Evolutionary conservation across 2,113 vertebrate genomes (phyloP), one percentile per base, ranked within the genome.

Genomic region (Catharus minimus): DNA sequence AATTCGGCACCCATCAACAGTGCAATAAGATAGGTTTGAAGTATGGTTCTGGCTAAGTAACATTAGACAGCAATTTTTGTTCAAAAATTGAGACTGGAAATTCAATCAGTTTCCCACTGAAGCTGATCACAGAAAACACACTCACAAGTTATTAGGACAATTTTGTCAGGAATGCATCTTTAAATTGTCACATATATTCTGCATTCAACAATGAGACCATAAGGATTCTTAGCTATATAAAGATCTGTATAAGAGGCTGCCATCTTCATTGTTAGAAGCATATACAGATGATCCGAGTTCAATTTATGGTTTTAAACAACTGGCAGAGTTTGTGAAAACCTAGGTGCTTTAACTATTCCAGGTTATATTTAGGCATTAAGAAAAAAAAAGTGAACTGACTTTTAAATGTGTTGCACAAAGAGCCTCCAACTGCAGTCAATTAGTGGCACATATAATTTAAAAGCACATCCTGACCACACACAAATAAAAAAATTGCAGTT

Each of bases 381-480:
- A 30, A 57, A 91, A 76, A 76, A 80, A 64, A 75, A 32, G 15
- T n/a, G 21, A 67, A 56, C 9, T 72, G 21, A 61, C 46, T 82
- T 89, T 32, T 33, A 53, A 84, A 89, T 0, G 2, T 73, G 61
- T 55, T 65, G 49, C 39, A 15, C 26, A 65, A 90, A 73, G 50
- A 69, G 69, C 23, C 9, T 75, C 55, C 85, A 94, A 75, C 62
- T 89, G 57, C 41, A 90, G 5, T 72, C 38, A 65, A 23, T 89
- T 91, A 94, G 56, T 62, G 64, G 28, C 21, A 82, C 30, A 58
- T 69, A 57, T 65, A 82, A 84, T 89, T 93, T 87, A 64, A 84
- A 87, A 89, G 58, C 0, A 8, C 52, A 84, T 82, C 81, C 84
- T 89, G 91, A 72, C 61, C 79, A 90, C 84, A 90, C 60, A 78